These are phyloP conservation scores for Furnarius figulus DNA, from an alignment of 2,113 vertebrate species.

Conservation along the genomic window DNA sequence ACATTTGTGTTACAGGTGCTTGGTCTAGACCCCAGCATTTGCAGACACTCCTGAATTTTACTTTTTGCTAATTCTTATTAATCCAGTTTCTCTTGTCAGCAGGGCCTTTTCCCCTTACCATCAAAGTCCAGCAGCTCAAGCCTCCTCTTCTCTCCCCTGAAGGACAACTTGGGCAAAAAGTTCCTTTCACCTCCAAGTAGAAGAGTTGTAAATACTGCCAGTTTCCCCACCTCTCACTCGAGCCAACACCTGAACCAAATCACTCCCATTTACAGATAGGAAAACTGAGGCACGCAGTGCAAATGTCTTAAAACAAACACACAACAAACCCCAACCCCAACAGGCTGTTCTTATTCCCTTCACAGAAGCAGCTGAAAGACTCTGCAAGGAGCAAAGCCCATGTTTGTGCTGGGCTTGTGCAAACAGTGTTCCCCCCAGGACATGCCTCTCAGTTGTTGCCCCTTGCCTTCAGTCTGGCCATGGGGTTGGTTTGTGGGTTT, in stretches of 20 bases:
- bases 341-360: not conserved
- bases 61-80: not conserved
- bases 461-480: not conserved
- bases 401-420: not conserved
- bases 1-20: conserved; percentile 51
- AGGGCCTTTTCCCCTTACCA: not conserved
- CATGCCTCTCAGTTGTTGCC: not conserved
- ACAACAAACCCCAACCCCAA: not conserved
- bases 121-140: not conserved
- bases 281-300: not conserved
- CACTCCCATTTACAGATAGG: not conserved
- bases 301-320: not conserved
- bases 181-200: not conserved
- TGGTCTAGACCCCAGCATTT: conserved; percentile 29
- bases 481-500: not conserved
- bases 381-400: not conserved
- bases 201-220: not conserved
- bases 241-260: not conserved
- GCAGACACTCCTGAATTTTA: not conserved
- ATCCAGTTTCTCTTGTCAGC: not conserved
- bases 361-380: not conserved
- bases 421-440: not conserved
- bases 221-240: not conserved
- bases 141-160: not conserved
- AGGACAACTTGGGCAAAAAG: not conserved